Base-by-base conservation (phyloP, 2,888 invertebrate genomes). In the Tromatobia lineatoria region DNA sequence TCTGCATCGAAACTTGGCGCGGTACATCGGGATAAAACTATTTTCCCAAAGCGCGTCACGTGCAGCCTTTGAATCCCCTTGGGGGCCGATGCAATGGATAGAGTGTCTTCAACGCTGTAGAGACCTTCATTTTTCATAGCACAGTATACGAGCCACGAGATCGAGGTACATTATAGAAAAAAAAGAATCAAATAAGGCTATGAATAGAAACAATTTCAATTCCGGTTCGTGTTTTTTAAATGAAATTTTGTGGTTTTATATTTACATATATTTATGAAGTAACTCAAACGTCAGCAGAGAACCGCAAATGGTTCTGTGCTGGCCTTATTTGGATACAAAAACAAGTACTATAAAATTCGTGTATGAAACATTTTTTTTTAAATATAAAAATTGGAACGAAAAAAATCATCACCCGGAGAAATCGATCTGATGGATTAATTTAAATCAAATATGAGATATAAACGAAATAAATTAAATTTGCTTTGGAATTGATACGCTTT, bases 101-200 rank as follows among this genome's bases (percentile, higher is more conserved):
- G 34, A 15, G 42, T n/a, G 45, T 75, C 83, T 71, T 74, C 87
- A 83, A 74, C 87, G 83, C 84, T 83, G 85, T 87, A 86, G 87
- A 85, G 85, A 87, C 85, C 64, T 87, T 88, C 88, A 86, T 61
- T 88, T 88, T 86, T 89, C 86, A 88, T 88, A 90, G 88, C 23
- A 20, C 25, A 45, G 71, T n/a, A 25, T 11, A 25, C 23, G 47
- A 87, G 84, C 77, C 73, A 85, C 88, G 88, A 88, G 88, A 77
- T 69, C 74, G 57, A 45, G 42, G 38, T 15, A 71, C 52, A 42
- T 57, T 15, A 38, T 38, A 34, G 34, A 15, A 34, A 64, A 34
- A 52, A n/a, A 66, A 64, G 23, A 64, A 47, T n/a, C 6, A 18
- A 34, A 75, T 66, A 52, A 73, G 6, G 20, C 73, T 20, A 79